These are phyloP conservation scores for Rhimphoctona megacephalus DNA, from an alignment of 2,888 invertebrate species.

Conservation along the genomic window DNA sequence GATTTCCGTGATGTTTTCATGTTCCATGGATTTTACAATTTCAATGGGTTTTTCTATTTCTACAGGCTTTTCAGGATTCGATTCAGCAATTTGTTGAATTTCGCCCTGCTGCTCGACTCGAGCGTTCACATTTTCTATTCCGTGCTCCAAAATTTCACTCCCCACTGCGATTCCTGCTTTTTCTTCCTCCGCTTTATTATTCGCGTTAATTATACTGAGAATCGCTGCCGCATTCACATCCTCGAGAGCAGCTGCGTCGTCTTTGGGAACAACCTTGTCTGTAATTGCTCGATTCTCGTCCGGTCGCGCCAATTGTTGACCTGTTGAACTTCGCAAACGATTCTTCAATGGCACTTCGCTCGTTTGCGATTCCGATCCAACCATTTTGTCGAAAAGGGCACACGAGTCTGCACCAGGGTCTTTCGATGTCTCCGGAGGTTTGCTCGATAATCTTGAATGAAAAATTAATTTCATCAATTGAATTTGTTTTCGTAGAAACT, in stretches of 20 bases:
- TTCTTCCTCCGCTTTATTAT: constrained; percentile 67
- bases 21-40: neutral
- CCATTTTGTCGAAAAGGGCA: constrained; percentile 45
- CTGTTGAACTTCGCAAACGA: constrained; percentile 79
- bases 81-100: neutral
- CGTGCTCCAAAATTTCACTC: neutral
- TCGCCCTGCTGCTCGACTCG: neutral
- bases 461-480: neutral
- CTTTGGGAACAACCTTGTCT: constrained; percentile 3
- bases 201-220: constrained; percentile 82
- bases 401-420: constrained; percentile 47
- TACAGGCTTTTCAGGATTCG: neutral
- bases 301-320: constrained; percentile 70
- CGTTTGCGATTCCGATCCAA: constrained; percentile 46
- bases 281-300: constrained; percentile 5
- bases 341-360: constrained; percentile 79
- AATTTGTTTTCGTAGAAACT: neutral
- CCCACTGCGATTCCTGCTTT: neutral
- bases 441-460: constrained; percentile 25
- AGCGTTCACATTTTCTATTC: neutral
- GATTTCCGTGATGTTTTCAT: neutral
- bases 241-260: constrained; percentile 76
- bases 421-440: constrained; percentile 40
- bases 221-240: constrained; percentile 83
- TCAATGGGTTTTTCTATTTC: constrained; percentile 26